Evolutionary conservation across 1,140 invertebrate species (phyloP), one percentile per base, ranked within the genome.

Genomic region (Venustaconcha ellipsiformis): DNA sequence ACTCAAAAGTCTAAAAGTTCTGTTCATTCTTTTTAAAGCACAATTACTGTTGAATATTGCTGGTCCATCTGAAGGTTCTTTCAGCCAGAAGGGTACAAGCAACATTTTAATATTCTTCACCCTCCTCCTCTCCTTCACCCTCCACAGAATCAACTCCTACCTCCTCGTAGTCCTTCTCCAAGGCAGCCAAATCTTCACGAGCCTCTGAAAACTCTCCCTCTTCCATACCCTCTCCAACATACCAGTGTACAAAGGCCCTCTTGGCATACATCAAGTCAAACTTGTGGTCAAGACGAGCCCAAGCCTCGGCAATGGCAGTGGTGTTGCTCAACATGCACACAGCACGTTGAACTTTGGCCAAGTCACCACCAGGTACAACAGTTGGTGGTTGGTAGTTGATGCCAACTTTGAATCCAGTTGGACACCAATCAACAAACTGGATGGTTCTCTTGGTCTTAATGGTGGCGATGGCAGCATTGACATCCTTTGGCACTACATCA

Each of bases 381-480:
- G 94, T 95, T 14, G 94, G 94, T 58, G 95, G 95, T 88, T 96
- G 95, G 89, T 96, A 83, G 79, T 83, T 83, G 79, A 83, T 83
- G 64, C 81, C 81, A 57, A 83, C 82, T 74, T 83, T 83, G 74
- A 83, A 83, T 26, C 82, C 80, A 62, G 82, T 83, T 56, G 82
- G 82, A 78, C 82, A 83, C 82, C 80, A 83, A 78, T 81, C 82
- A 58, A 83, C 81, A 60, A 83, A 83, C 76, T 83, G 82, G 76
- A 83, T 83, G 74, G 78, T 80, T 95, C 91, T 78, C 76, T 84
- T 87, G 0, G 94, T 95, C 88, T 96, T 96, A 89, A 96, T 95
- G 56, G 93, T 92, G 12, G 94, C 94, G 82, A 96, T 95, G 59
- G 95, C 94, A n/a, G 95, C 94, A 87, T 96, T 96, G 6, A 96